Conservation (phyloP, 2,113 vertebrate species). For the Sarotherodon lohbergeri region DNA sequence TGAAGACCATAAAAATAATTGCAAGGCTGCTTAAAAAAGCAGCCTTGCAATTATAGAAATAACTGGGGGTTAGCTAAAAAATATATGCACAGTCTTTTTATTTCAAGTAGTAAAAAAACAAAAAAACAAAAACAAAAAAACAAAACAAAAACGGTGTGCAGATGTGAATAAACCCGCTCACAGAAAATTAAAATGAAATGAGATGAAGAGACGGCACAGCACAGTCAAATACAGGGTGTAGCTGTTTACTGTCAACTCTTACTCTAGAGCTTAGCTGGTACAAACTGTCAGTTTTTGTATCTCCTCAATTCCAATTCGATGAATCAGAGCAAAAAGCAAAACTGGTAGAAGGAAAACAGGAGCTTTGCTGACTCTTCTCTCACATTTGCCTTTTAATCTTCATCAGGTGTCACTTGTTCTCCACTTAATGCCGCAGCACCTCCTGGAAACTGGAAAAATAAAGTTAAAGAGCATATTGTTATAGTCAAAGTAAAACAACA, state of each 20-base stretch:
- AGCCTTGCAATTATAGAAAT: neutral
- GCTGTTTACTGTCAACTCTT: neutral
- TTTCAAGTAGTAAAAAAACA: neutral
- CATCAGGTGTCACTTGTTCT: conserved; percentile 1
- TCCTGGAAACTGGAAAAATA: conserved; percentile 22
- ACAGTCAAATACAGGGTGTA: neutral
- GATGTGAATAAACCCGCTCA: neutral
- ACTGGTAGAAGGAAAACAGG: neutral
- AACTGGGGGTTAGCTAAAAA: neutral
- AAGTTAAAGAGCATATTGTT: neutral
- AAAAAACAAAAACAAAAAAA: no score
- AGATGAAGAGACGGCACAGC: neutral
- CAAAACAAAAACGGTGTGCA: neutral
- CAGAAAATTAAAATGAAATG: neutral
- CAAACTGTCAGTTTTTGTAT: neutral
- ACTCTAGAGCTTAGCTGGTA: neutral
- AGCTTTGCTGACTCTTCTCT: neutral
- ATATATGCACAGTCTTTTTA: neutral
- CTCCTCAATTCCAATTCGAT: neutral
- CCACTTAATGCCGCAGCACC: neutral
- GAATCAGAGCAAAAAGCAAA: neutral
- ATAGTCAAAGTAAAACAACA: neutral
- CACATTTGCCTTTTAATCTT: neutral
- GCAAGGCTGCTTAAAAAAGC: neutral
- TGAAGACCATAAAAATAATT: rapidly evolving